phyloP scores from a whole-genome alignment of 1,140 invertebrate species.

The Drosophila navojoa region DNA sequence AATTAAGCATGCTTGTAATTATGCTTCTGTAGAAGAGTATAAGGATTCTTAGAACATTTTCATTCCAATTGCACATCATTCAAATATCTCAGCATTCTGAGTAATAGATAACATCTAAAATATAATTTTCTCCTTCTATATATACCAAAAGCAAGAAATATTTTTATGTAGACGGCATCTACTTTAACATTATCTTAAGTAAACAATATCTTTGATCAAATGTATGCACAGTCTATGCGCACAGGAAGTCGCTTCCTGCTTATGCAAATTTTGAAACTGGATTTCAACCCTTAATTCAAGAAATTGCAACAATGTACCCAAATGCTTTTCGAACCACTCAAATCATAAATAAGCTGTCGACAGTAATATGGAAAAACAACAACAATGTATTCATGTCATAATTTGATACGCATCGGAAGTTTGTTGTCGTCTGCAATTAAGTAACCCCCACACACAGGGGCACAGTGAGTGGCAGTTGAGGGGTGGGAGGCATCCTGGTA shows the following conservation, averaged over 20 bases:
- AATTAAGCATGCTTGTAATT: too few relatives aligned
- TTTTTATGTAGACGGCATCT: too few relatives aligned
- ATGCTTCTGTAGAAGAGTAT: too few relatives aligned
- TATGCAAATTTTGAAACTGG: constrained; percentile 31
- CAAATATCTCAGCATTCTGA: too few relatives aligned
- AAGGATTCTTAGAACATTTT: too few relatives aligned
- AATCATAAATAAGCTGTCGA: constrained; percentile 14
- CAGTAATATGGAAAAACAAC: constrained; percentile 25
- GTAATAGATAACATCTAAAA: too few relatives aligned
- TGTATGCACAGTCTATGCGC: neutral
- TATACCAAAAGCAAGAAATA: neutral
- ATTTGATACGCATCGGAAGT: constrained; percentile 75
- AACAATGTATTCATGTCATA: constrained; percentile 36
- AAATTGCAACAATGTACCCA: constrained; percentile 27
- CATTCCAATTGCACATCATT: too few relatives aligned
- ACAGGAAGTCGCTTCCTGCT: constrained; percentile 23
- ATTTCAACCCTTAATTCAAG: constrained; percentile 20
- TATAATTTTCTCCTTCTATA: too few relatives aligned
- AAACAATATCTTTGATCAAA: neutral
- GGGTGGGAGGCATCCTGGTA: neutral
- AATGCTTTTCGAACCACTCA: constrained; percentile 22
- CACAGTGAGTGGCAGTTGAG: neutral
- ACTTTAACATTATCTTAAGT: too few relatives aligned
- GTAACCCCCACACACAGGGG: constrained; percentile 2
- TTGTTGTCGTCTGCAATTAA: constrained; percentile 50